Percentiles rank a stretch among this genome's conserved stretches.
Evolutionary conservation across 2,797 vertebrate genomes (phyloP).

Genomic region (Ispidina picta): DNA sequence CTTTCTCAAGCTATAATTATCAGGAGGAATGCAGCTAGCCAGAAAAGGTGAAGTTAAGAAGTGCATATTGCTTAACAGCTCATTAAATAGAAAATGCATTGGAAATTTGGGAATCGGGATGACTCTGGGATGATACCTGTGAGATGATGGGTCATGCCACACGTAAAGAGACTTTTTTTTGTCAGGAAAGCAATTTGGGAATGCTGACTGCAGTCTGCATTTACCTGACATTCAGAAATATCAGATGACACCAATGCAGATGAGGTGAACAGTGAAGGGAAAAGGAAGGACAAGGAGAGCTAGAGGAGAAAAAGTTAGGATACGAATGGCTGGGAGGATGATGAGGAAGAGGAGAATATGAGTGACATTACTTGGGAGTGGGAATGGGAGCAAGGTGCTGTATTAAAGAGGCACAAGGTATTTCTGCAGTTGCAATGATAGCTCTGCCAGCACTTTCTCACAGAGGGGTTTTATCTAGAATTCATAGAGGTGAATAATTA

Average conservation of each 20-base stretch:
- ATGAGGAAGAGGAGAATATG: neutral
- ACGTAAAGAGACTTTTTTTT: constrained; percentile 43
- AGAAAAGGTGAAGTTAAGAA: constrained; percentile 45
- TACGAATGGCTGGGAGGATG: neutral
- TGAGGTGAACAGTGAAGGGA: constrained; percentile 42
- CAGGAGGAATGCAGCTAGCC: constrained; percentile 41
- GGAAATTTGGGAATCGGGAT: constrained; percentile 49
- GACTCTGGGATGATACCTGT: constrained; percentile 28
- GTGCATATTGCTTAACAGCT: constrained; percentile 43
- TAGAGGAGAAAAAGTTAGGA: constrained; percentile 35
- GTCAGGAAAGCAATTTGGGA: constrained; percentile 54
- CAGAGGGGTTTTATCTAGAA: neutral
- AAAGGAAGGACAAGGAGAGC: constrained; percentile 37
- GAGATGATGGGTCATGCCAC: constrained; percentile 50
- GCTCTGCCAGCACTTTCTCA: neutral
- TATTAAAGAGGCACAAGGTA: neutral
- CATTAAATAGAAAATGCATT: constrained; percentile 61
- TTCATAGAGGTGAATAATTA: neutral
- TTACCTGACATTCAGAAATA: constrained; percentile 61
- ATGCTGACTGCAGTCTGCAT: constrained; percentile 59
- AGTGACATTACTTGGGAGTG: neutral
- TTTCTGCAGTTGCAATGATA: neutral
- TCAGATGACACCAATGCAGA: constrained; percentile 64
- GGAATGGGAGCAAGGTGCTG: neutral
- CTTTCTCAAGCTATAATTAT: constrained; percentile 57